Base-by-base conservation (phyloP, 2,888 invertebrate genomes). In the Helicoverpa assulta region DNA sequence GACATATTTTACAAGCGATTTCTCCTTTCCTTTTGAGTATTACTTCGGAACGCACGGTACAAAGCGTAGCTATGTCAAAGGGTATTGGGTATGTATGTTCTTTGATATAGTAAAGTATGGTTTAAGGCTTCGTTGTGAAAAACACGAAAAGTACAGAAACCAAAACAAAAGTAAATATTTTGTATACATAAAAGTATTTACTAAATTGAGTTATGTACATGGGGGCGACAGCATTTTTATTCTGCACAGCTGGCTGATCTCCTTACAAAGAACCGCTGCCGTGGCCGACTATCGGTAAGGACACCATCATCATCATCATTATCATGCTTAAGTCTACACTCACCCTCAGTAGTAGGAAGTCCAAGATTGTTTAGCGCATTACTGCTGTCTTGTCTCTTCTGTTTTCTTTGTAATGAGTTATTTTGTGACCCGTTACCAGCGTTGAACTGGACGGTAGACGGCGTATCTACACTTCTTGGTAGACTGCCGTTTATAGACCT, bases 401-500 rank as follows among this genome's bases (percentile, higher is more conserved):
- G 86, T 16, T 91, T 82, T 5, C 95, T 86, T 65, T 95, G 93
- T 52, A 95, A 77, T 0, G 96, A 95, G 77, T 95, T 95, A 73
- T 90, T 95, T 80, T 94, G 95, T 0, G 94, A 95, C 3, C 91
- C 91, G 66, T 87, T 93, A 0, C 88, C 89, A 37, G 90, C 89
- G 70, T 92, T 94, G 76, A 88, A 94, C 78, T 95, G 95, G 0
- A 92, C 90, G 5, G 94, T 92, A 0, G 95, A 93, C 0, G 94
- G 82, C 0, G 94, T 94, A 16, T 95, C 95, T 16, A 93, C 89
- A 53, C 95, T 95, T 73, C 95, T 88, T 0, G 95, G 95, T 51
- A 95, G 82, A 82, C 95, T 95, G 7, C 95, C 95, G 65, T 95
- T 95, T 61, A 94, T 90, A 26, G 95, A 95, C 82, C 95, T 95